Evolutionary conservation across 2,888 invertebrate species (phyloP).

Genomic region (Eupithecia centaureata): DNA sequence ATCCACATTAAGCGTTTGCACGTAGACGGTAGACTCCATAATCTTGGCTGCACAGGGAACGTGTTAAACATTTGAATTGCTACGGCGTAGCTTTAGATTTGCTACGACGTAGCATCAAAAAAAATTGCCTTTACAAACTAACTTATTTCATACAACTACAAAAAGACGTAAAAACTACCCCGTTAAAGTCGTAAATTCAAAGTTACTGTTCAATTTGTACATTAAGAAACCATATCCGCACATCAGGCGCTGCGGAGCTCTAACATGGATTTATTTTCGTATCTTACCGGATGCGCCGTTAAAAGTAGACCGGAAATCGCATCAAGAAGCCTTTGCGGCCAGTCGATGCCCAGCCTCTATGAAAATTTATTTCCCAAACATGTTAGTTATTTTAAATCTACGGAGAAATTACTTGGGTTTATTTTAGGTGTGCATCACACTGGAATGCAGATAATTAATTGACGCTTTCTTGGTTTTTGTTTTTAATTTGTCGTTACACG

Average conservation of each 20-base stretch:
- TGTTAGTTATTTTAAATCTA: conserved; percentile 2
- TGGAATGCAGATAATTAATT: background rate
- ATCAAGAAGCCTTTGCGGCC: conserved; percentile 73
- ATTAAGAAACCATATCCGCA: conserved; percentile 50
- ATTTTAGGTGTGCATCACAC: background rate
- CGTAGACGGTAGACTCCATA: no score
- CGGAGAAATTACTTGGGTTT: background rate
- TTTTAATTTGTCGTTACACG: background rate
- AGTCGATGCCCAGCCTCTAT: conserved; percentile 58
- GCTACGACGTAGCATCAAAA: background rate
- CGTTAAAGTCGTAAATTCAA: conserved; percentile 20
- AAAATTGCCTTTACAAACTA: background rate
- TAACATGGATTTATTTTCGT: conserved; percentile 68
- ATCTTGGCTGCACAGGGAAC: no score
- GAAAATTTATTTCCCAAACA: conserved; percentile 55
- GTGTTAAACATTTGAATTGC: no score
- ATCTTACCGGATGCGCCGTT: conserved; percentile 69
- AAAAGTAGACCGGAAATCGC: conserved; percentile 77
- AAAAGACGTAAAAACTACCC: background rate
- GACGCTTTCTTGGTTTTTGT: background rate
- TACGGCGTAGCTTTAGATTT: background rate
- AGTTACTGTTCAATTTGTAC: conserved; percentile 31
- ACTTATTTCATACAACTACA: background rate
- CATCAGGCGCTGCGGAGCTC: conserved; percentile 54
- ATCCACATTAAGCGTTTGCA: no score